Evolutionary conservation across 2,888 invertebrate genomes (phyloP), one percentile per base, ranked within the genome.

Genomic region (Ariolimax columbianus): DNA sequence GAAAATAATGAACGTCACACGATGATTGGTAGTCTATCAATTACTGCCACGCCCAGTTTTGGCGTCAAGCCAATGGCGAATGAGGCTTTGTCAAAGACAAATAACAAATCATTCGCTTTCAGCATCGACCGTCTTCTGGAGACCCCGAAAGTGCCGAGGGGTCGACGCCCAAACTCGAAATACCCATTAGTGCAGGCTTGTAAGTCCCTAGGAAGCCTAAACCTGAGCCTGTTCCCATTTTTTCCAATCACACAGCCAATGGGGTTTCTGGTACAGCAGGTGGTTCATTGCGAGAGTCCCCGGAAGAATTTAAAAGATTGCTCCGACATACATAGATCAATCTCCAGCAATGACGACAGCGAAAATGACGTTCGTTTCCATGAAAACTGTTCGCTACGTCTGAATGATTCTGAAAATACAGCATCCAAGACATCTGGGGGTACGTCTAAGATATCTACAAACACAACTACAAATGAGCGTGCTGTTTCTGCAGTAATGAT

Each of bases 171-270:
- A 6, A 95, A 95, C 89, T 94, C 94, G 77, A 95, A 95, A 89
- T 95, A 95, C 89, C 95, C 95, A 4, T 91, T 94, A 30, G 94
- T 95, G 80, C 94, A 95, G 91, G 95, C 95, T 0, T 94, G 95
- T 90, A 95, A 95, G 89, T 94, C 94, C 85, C 91, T 94, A 87
- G 93, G 93, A 11, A 93, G 94, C 19, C 92, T 93, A 85, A 90
- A 91, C 14, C 86, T 91, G 1, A 91, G 92, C 19, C 93, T 92
- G 89, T 88, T 94, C 81, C 94, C 95, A 1, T 90, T 95, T 43
- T 95, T 94, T 86, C 94, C 94, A 33, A 93, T 95, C 80, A 95
- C 95, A 14, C 95, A 95, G 88, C 95, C 95, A 6, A 93, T 94
- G 78, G 95, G 95, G 6, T 93, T 94, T 86, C 90, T 92, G 72